Conservation (phyloP, 2,113 vertebrate species). For the Chionis minor region DNA sequence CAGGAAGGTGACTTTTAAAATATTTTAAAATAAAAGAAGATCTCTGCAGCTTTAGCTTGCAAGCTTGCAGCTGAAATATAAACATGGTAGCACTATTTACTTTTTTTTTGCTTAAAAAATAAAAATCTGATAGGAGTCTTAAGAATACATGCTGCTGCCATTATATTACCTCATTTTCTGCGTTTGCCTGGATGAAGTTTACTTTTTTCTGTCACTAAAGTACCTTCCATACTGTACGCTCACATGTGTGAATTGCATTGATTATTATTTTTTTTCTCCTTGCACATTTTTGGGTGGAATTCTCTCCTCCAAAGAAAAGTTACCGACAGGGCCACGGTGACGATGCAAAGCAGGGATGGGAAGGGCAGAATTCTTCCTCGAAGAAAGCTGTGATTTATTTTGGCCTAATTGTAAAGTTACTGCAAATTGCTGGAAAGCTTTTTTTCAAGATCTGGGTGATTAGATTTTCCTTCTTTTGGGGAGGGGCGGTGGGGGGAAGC, state of each 20-base stretch:
- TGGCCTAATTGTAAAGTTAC: constrained; percentile 81
- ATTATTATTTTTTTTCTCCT: background rate
- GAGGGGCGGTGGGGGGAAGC: constrained; percentile 66
- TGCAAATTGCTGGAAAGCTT: constrained; percentile 80
- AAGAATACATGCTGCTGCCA: background rate
- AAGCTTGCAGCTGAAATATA: background rate
- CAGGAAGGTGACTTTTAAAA: background rate
- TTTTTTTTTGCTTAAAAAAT: background rate
- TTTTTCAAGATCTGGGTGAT: constrained; percentile 81
- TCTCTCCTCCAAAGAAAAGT: constrained; percentile 56
- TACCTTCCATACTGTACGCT: background rate
- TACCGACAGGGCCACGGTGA: background rate
- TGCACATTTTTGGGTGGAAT: constrained; percentile 23
- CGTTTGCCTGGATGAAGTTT: constrained; percentile 3
- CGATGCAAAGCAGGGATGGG: background rate
- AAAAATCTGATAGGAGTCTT: background rate
- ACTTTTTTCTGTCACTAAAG: background rate
- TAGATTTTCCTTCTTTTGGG: constrained; percentile 77
- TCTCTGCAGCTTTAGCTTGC: background rate
- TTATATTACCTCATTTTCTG: constrained; percentile 13
- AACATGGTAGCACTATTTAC: background rate
- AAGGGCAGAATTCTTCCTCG: constrained; percentile 62
- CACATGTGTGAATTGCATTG: background rate
- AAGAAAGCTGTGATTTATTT: constrained; percentile 78
- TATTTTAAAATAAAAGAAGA: background rate